Evolutionary conservation across 2,888 invertebrate genomes (phyloP), one percentile per base, ranked within the genome.

Genomic region (Pyralis farinalis): DNA sequence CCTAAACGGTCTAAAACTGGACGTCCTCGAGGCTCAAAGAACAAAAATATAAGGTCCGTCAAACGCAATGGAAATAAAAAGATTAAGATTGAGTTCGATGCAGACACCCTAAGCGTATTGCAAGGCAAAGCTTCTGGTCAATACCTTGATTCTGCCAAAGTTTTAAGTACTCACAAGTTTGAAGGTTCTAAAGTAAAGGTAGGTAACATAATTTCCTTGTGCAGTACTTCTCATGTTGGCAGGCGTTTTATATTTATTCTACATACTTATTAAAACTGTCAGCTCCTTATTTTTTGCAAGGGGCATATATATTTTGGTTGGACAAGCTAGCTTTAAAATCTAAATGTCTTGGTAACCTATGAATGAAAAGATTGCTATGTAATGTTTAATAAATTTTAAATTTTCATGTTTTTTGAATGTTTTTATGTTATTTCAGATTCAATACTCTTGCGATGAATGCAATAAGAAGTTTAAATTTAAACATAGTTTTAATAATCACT

Each of bases 391-490:
- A n/a, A n/a, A n/a, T n/a, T n/a, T n/a, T n/a, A n/a, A n/a, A n/a
- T n/a, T n/a, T n/a, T n/a, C n/a, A n/a, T n/a, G n/a, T n/a, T n/a
- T n/a, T n/a, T n/a, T n/a, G n/a, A n/a, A n/a, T n/a, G n/a, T n/a
- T n/a, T n/a, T n/a, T n/a, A n/a, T 33, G 31, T 39, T 12, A 31
- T 62, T 58, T 46, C 49, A 69, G 66, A 40, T 54, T 27, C 31
- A 55, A 9, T 72, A 50, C 40, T 65, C 58, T 49, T 92, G 92
- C 49, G 71, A 74, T 2, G 76, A 92, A 51, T 97, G 96, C 60
- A 90, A 91, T 7, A 94, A 95, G 64, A 91, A 93, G 2, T 96
- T 96, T 63, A 92, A 93, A 60, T 91, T 93, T 25, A 90, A 92
- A 63, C 85, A 91, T 16, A 93, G 92, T 52, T 90, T 93, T 46